phyloP scores from a whole-genome alignment of 2,797 vertebrate genomes.

The Synaphobranchus kaupii region DNA sequence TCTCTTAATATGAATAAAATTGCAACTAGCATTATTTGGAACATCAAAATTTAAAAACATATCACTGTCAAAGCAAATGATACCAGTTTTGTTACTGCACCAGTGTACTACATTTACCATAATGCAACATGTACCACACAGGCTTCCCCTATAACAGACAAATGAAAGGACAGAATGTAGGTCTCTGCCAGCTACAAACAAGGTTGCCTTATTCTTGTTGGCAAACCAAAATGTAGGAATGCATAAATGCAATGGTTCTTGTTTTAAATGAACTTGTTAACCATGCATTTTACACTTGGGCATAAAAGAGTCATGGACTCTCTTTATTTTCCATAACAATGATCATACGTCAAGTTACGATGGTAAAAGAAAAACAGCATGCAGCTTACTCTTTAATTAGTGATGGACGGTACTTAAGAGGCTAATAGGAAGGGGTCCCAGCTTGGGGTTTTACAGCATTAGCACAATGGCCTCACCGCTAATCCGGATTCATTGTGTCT shows the following conservation, averaged over 20 bases:
- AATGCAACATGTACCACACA: neutral
- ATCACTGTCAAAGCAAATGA: neutral
- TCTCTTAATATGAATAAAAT: neutral
- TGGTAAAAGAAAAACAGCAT: neutral
- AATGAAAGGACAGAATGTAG: neutral
- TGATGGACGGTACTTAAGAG: conserved; percentile 23
- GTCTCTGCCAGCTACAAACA: too few species aligned
- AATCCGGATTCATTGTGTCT: conserved; percentile 47
- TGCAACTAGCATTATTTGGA: neutral
- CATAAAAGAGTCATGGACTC: neutral
- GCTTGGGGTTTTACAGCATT: conserved; percentile 48
- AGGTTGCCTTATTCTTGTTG: too few species aligned
- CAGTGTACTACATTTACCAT: neutral
- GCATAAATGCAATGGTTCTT: neutral
- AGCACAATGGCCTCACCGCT: conserved; percentile 43
- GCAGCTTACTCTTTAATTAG: conserved; percentile 8
- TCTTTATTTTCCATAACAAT: neutral
- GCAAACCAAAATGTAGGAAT: neutral
- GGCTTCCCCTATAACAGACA: neutral
- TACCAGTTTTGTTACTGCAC: neutral
- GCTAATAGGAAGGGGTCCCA: conserved; percentile 43
- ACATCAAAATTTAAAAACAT: neutral
- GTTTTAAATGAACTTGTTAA: neutral
- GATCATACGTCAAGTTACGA: neutral
- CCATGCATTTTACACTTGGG: neutral